A percentile compares a stretch with the other conserved stretches of the same genome.
Conservation (phyloP, 2,113 vertebrate genomes). For the Chascanopsetta lugubris region DNA sequence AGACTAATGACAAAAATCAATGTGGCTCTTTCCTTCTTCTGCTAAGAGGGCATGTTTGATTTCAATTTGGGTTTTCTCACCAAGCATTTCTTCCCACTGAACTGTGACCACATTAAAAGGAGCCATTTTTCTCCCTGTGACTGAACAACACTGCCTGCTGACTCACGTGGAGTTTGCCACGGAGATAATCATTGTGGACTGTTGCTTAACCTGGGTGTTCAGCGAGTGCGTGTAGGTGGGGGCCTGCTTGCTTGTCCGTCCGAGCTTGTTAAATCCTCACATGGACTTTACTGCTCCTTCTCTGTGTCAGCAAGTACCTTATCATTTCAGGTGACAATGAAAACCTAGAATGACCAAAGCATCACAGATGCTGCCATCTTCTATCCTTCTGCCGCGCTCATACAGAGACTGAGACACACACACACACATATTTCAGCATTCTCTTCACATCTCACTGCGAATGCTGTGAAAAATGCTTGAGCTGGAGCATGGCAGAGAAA, state of each 20-base stretch:
- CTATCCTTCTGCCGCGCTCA: slow-evolving; percentile 13
- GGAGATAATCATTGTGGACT: slow-evolving; percentile 43
- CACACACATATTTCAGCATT: slow-evolving; percentile 65
- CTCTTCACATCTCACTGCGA: slow-evolving; percentile 65
- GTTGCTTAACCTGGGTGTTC: slow-evolving; percentile 49
- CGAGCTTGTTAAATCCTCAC: slow-evolving; percentile 45
- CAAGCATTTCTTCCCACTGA: slow-evolving; percentile 33
- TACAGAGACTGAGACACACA: slow-evolving; percentile 22
- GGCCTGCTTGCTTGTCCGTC: slow-evolving; percentile 7
- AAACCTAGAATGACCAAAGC: slow-evolving; percentile 34
- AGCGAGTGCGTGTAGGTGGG: neutral
- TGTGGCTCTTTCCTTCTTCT: slow-evolving; percentile 35
- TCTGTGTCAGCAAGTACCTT: slow-evolving; percentile 8
- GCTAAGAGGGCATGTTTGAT: slow-evolving; percentile 31
- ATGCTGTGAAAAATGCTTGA: slow-evolving; percentile 50
- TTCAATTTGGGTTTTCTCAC: slow-evolving; percentile 24
- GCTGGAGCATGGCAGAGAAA: slow-evolving; percentile 57
- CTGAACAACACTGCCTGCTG: slow-evolving; percentile 33
- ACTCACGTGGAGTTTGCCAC: slow-evolving; percentile 22
- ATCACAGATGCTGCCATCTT: slow-evolving; percentile 35
- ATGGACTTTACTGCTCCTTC: slow-evolving; percentile 8
- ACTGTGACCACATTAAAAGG: slow-evolving; percentile 50
- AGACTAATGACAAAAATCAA: slow-evolving; percentile 66
- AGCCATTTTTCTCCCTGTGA: slow-evolving; percentile 31
- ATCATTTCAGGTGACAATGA: slow-evolving; percentile 56